Evolutionary conservation across 2,113 vertebrate species (phyloP).

Genomic region (Phrynosoma platyrhinos): DNA sequence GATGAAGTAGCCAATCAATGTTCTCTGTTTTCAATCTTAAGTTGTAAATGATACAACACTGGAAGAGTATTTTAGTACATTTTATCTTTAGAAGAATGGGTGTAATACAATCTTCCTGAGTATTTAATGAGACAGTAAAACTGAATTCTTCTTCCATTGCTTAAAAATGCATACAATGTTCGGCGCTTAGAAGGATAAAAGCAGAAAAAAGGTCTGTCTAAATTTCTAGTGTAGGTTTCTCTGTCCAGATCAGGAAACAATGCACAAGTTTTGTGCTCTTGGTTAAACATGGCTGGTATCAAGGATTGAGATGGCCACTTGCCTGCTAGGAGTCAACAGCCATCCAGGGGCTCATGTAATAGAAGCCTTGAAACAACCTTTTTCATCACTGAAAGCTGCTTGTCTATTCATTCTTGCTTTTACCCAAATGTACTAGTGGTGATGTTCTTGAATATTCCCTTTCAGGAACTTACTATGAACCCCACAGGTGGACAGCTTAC

Average conservation of each 20-base stretch:
- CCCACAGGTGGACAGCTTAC: no score
- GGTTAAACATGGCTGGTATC: no score
- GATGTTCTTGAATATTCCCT: no score
- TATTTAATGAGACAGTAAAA: conserved; percentile 18
- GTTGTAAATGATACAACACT: conserved; percentile 7
- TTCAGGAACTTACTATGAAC: no score
- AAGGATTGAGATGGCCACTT: no score
- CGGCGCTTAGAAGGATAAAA: background rate
- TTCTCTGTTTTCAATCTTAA: background rate
- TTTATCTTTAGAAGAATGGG: background rate
- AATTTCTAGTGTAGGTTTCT: background rate
- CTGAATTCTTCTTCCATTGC: background rate
- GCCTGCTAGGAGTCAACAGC: no score
- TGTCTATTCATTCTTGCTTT: no score
- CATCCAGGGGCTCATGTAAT: no score
- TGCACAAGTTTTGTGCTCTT: background rate
- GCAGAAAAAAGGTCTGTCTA: background rate
- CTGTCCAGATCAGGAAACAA: background rate
- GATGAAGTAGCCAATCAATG: background rate
- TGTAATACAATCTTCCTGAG: background rate
- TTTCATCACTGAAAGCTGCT: no score
- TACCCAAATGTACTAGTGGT: no score
- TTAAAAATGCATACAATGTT: background rate
- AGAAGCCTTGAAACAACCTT: no score
- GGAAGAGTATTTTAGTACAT: background rate